These are phyloP conservation scores for Rhimphoctona megacephalus DNA, from an alignment of 2,888 invertebrate genomes.

Conservation along the genomic window DNA sequence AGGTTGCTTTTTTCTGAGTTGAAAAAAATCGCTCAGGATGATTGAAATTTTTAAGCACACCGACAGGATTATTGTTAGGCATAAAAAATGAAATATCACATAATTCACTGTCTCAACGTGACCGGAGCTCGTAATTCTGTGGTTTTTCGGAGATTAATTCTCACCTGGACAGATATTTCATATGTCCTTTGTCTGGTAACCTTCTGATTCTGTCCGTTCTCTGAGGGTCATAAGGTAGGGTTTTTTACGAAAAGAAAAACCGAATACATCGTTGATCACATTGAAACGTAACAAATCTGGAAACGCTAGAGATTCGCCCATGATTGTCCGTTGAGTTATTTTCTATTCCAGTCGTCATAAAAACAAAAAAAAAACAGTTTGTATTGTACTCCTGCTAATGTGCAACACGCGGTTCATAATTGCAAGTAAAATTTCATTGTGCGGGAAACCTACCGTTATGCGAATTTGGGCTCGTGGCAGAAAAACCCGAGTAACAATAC, in stretches of 20 bases:
- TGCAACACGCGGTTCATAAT: neutral
- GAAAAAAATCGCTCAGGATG: slow-evolving; percentile 50
- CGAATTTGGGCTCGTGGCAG: neutral
- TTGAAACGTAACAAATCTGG: neutral
- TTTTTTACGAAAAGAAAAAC: neutral
- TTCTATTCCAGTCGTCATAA: neutral
- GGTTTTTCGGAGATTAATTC: slow-evolving; percentile 13
- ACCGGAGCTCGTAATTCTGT: neutral
- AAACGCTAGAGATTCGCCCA: neutral
- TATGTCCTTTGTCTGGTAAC: neutral
- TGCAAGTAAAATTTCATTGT: neutral
- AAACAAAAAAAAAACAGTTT: neutral
- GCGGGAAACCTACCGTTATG: neutral
- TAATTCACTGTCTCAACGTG: slow-evolving; percentile 21
- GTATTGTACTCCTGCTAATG: neutral
- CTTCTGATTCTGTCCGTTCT: neutral
- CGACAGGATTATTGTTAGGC: slow-evolving; percentile 11
- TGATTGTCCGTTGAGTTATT: neutral
- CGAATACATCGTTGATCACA: neutral
- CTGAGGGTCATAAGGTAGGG: neutral
- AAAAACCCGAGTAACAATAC: neutral
- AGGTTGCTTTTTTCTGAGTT: slow-evolving; percentile 6
- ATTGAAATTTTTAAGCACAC: slow-evolving; percentile 47
- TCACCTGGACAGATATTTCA: neutral
- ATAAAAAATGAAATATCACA: slow-evolving; percentile 7